Evolutionary conservation across 2,113 vertebrate genomes (phyloP).

Genomic region (Coptodon bakossiorum): DNA sequence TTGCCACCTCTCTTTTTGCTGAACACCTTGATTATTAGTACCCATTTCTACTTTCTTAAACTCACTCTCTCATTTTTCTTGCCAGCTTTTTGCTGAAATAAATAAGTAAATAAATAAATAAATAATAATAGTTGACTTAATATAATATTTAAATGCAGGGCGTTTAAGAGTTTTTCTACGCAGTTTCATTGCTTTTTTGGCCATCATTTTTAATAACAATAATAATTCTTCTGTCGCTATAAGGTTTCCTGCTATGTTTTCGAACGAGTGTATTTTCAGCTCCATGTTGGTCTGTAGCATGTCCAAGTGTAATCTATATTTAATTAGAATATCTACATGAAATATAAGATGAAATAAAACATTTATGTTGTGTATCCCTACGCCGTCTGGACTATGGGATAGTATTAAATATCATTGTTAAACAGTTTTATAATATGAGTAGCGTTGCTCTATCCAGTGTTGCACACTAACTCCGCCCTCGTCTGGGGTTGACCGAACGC

Average conservation of each 20-base stretch:
- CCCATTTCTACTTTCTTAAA: neutral
- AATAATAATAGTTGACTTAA: neutral
- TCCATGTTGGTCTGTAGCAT: neutral
- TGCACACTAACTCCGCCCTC: constrained; percentile 3
- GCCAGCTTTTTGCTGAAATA: neutral
- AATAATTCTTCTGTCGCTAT: neutral
- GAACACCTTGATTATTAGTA: neutral
- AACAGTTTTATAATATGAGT: neutral
- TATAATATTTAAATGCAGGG: neutral
- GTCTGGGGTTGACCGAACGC: constrained; percentile 21
- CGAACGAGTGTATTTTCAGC: neutral
- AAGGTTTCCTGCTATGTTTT: neutral
- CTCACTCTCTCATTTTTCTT: neutral
- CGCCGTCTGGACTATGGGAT: neutral
- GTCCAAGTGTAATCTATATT: neutral
- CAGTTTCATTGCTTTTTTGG: neutral
- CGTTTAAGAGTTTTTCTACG: neutral
- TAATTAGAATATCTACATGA: neutral
- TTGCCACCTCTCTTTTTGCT: neutral
- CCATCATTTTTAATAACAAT: neutral
- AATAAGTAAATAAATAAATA: neutral
- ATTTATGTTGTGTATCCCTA: neutral
- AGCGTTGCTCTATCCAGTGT: neutral
- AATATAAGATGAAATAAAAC: neutral
- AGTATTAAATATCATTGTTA: neutral